These are phyloP conservation scores for Pangasius djambal DNA, from an alignment of 2,797 vertebrate genomes.

Conservation along the genomic window DNA sequence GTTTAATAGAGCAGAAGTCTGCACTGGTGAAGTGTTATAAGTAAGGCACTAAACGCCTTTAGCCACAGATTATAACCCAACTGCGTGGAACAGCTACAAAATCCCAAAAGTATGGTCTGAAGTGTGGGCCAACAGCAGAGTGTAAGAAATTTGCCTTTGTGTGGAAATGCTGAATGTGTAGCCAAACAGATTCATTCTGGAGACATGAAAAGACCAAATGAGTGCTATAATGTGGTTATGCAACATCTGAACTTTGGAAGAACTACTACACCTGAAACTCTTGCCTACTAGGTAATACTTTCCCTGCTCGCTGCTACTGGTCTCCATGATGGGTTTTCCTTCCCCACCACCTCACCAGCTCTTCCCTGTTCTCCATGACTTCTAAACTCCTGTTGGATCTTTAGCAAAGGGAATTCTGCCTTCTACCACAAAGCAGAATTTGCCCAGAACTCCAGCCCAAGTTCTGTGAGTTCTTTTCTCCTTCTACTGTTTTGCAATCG, in stretches of 20 bases:
- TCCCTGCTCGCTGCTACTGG: neutral
- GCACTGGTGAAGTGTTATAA: slow-evolving; percentile 47
- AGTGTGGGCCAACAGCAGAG: slow-evolving; percentile 41
- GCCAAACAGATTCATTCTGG: slow-evolving; percentile 31
- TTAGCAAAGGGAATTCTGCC: slow-evolving; percentile 2
- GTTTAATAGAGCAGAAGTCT: slow-evolving; percentile 40
- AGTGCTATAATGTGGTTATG: slow-evolving; percentile 9
- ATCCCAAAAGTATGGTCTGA: slow-evolving; percentile 46
- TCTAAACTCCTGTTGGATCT: neutral
- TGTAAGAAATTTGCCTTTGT: slow-evolving; percentile 45
- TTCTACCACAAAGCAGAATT: neutral
- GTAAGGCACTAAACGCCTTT: slow-evolving; percentile 50
- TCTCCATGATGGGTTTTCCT: slow-evolving; percentile 1
- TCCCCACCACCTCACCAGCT: slow-evolving; percentile 20
- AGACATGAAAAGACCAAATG: slow-evolving; percentile 20
- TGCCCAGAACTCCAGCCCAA: slow-evolving; percentile 1
- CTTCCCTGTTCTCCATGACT: slow-evolving; percentile 20
- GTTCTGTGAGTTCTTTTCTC: slow-evolving; percentile 20
- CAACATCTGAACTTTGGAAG: slow-evolving; percentile 17
- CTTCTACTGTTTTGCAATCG: slow-evolving; percentile 31
- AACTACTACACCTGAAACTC: slow-evolving; percentile 9
- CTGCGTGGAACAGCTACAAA: slow-evolving; percentile 30
- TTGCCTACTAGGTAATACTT: slow-evolving; percentile 19
- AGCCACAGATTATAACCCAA: slow-evolving; percentile 48
- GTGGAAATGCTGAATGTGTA: slow-evolving; percentile 38